Evolutionary conservation across 2,113 vertebrate species (phyloP), one percentile per base, ranked within the genome.

Genomic region (Phasianus colchicus): DNA sequence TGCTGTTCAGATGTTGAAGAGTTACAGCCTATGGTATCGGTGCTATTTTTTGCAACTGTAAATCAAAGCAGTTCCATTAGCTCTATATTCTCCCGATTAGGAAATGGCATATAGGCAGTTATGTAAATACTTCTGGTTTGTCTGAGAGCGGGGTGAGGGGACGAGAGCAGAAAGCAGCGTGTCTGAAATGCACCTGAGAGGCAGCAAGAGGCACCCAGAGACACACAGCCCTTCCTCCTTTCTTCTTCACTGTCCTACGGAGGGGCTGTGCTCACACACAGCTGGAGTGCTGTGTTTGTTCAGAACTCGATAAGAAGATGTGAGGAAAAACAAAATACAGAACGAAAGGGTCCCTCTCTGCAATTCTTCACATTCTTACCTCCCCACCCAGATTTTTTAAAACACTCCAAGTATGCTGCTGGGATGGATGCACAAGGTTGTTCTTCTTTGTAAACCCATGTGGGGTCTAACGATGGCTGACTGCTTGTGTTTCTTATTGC

Each of bases 331-430:
- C 80, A 58, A 89, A 91, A 72, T 47, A 74, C 32, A 80, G 74
- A 91, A 80, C 48, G 24, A 45, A 89, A 78, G 75, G 67, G 89
- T 75, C 65, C 13, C 50, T 55, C 2, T 70, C 69, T 22, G 0
- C 8, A 83, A 88, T 97, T 90, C 91, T 69, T 97, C 36, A 18
- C 82, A 96, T 96, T 90, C 83, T 72, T 95, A 50, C 57, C 45
- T 95, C 93, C 89, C 65, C 91, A 83, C 93, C 91, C 82, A 30
- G 65, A 66, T 71, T 76, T 85, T 92, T 47, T n/a, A 58, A 69
- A 72, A 24, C 47, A 4, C 48, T 80, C 47, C 43, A 71, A 61
- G 42, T 50, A 11, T 21, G 34, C 87, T 70, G 12, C 69, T 64
- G 69, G 32, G 48, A 17, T 40, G 27, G 48, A 17, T 40, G 27